These are phyloP conservation scores for Yasuhikotakia modesta DNA, from an alignment of 2,797 vertebrate species.

Conservation along the genomic window DNA sequence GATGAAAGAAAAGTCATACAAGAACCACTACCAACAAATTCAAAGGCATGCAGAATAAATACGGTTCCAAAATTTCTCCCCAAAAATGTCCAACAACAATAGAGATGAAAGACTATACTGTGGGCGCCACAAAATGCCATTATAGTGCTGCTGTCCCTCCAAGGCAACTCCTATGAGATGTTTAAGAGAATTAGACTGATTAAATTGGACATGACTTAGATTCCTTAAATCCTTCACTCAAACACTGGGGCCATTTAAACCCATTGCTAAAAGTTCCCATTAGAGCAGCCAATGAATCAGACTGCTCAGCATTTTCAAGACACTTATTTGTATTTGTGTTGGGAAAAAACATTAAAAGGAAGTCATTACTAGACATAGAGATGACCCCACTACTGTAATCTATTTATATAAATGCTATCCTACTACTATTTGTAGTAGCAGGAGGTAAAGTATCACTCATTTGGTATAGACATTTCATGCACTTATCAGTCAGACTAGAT, in stretches of 20 bases:
- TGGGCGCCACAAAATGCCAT: constrained; percentile 49
- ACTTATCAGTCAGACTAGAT: constrained; percentile 45
- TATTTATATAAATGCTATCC: constrained; percentile 52
- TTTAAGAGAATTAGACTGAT: constrained; percentile 59
- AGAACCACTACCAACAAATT: neutral
- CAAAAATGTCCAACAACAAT: constrained; percentile 22
- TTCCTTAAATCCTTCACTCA: constrained; percentile 58
- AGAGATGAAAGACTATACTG: constrained; percentile 11
- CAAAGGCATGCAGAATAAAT: neutral
- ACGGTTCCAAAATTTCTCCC: constrained; percentile 13
- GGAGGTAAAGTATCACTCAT: constrained; percentile 34
- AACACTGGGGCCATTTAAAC: constrained; percentile 45
- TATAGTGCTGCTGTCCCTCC: constrained; percentile 50
- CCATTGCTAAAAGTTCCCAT: constrained; percentile 57
- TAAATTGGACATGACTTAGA: constrained; percentile 63
- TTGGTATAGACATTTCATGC: constrained; percentile 31
- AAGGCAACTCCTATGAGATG: constrained; percentile 60
- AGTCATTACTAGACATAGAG: constrained; percentile 68
- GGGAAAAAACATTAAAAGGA: constrained; percentile 59
- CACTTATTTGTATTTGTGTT: constrained; percentile 73
- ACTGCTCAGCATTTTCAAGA: constrained; percentile 59
- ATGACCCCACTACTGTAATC: constrained; percentile 64
- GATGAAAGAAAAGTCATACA: neutral
- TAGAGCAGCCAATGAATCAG: constrained; percentile 70
- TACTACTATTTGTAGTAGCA: constrained; percentile 23